Evolutionary conservation across 92 coral and sea anemone species (phyloP), one percentile per base, ranked within the genome.

Genomic region (Chrysogorgia sp.): DNA sequence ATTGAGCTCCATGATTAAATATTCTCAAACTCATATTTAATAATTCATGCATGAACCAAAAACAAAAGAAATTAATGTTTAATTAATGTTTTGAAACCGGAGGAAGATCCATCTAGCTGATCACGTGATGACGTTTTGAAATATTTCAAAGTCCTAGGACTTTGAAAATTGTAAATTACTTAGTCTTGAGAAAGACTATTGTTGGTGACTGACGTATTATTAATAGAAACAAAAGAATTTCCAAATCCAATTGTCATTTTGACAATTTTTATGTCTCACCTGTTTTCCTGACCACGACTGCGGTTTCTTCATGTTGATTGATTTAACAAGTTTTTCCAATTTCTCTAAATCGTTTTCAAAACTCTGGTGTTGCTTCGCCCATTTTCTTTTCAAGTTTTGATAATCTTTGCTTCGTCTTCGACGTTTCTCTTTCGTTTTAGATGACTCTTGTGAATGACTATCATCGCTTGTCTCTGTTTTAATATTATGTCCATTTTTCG

Each of bases 321-420:
- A 10, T 26, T 72, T 65, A 9, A 72, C 79, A 13, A 72, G 59
- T 53, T 72, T 72, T 59, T 72, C 79, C 66, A 72, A 19, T 40
- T 72, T 72, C 55, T 72, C 79, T 34, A 72, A 52, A 28, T 72
- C 79, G 55, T 72, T 72, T 72, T 72, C 79, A 72, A 72, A 72
- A 33, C 64, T 52, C 34, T 72, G 79, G 55, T 72, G 63, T 72
- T 72, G 64, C 55, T 72, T 72, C 14, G 79, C 79, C 79, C 79
- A 72, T 56, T 72, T 72, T 65, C 55, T 72, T 40, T 72, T 72
- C 65, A 72, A 55, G 24, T 50, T 72, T 41, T 56, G 79, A 20
- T 55, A 72, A 37, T 72, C 79, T 59, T 72, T 72, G 34, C 33
- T 72, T 17, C 65, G 79, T 7, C 48, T 24, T 55, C 52, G 32